phyloP scores from a whole-genome alignment of 2,888 invertebrate species.

The Plusia festucae region DNA sequence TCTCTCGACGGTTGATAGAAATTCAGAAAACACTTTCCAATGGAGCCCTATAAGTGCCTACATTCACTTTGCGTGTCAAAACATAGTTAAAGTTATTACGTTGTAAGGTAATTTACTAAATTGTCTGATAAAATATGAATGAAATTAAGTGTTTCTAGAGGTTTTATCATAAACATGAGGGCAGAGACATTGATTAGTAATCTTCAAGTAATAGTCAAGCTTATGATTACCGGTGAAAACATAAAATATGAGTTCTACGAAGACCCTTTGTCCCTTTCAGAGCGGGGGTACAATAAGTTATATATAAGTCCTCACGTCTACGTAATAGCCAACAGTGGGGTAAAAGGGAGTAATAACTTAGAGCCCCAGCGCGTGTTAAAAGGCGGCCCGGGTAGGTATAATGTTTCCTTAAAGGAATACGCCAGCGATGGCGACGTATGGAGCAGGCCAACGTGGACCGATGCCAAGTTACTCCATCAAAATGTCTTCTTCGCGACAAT shows the following conservation, averaged over 20 bases:
- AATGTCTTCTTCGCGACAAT: conserved; percentile 36
- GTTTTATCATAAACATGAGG: conserved; percentile 22
- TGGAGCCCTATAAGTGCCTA: conserved; percentile 28
- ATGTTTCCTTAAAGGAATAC: conserved; percentile 49
- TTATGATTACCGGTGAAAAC: conserved; percentile 23
- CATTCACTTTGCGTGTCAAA: conserved; percentile 48
- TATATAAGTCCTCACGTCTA: conserved; percentile 45
- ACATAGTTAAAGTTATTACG: conserved; percentile 46
- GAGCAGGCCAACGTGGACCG: conserved; percentile 30
- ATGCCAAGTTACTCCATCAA: conserved; percentile 42
- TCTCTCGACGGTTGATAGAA: background rate
- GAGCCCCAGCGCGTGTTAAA: conserved; percentile 45
- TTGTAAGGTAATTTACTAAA: conserved; percentile 50
- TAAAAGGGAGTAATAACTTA: conserved; percentile 51
- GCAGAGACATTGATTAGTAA: conserved; percentile 26
- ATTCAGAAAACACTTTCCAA: conserved; percentile 17
- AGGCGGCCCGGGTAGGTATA: conserved; percentile 42
- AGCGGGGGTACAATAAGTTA: conserved; percentile 40
- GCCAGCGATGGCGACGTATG: conserved; percentile 30
- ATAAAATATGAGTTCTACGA: conserved; percentile 45
- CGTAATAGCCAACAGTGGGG: conserved; percentile 46
- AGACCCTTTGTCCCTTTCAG: conserved; percentile 39
- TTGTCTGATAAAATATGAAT: conserved; percentile 50
- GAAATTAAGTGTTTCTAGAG: conserved; percentile 36
- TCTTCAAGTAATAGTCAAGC: conserved; percentile 37